phyloP scores from a whole-genome alignment of 2,888 invertebrate genomes.

The Adela reaumurella region DNA sequence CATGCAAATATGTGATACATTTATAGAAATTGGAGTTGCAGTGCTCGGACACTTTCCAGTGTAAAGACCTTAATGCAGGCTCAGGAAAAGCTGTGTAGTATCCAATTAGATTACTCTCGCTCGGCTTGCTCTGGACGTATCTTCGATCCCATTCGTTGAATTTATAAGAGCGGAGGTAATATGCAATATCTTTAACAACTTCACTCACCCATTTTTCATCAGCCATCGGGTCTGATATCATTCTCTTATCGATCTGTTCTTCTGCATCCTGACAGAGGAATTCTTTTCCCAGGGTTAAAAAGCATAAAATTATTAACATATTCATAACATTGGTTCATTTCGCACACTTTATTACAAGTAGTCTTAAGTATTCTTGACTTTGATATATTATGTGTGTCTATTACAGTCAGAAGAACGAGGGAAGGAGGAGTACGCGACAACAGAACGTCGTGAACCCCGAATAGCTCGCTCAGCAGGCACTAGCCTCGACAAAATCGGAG shows the following conservation, averaged over 20 bases:
- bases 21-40: conserved; percentile 49
- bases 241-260: no score
- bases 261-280: no score
- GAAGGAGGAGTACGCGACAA: conserved; percentile 57
- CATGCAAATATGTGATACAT: conserved; percentile 56
- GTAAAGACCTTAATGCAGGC: conserved; percentile 52
- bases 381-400: no score
- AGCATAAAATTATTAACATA: no score
- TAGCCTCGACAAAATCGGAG: conserved; percentile 64
- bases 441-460: conserved; percentile 47
- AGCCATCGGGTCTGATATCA: conserved; percentile 7
- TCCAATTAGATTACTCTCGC: conserved; percentile 12
- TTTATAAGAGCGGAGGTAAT: conserved; percentile 60
- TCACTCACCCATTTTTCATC: conserved; percentile 33
- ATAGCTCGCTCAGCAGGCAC: conserved; percentile 71
- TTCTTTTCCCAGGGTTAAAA: no score
- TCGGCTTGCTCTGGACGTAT: conserved; percentile 27
- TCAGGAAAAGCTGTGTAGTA: conserved; percentile 47
- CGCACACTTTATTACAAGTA: no score
- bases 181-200: conserved; percentile 56
- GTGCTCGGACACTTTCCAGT: conserved; percentile 59
- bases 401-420: conserved; percentile 70
- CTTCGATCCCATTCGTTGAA: conserved; percentile 62
- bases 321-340: no score
- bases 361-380: no score